These are phyloP conservation scores for Stegophylla sp. DNA, from an alignment of 2,888 invertebrate genomes.

Conservation along the genomic window DNA sequence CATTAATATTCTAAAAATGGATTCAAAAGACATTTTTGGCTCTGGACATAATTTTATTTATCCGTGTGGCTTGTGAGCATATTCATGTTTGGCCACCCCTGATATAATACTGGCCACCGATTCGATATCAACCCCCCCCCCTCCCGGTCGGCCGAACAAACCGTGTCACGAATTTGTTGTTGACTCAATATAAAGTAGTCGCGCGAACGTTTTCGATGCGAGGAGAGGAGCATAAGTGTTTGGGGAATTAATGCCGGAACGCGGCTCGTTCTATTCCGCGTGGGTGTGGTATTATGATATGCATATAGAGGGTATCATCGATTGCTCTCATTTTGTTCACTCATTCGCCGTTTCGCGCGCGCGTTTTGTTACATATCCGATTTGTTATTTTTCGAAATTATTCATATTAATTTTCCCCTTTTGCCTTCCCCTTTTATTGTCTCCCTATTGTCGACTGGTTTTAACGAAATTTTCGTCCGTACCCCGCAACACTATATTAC, in stretches of 20 bases:
- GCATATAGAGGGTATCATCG: constrained; percentile 9
- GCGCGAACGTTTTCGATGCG: constrained; percentile 28
- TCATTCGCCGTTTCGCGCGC: neutral
- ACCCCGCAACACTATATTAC: too few species aligned
- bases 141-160: neutral
- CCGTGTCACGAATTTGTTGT: constrained; percentile 55
- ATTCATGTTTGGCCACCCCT: too few species aligned
- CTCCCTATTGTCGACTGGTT: too few species aligned
- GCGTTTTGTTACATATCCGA: constrained; percentile 6
- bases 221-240: constrained; percentile 39
- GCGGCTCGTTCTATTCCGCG: neutral
- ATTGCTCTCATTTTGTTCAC: constrained; percentile 20
- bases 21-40: too few species aligned
- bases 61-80: too few species aligned
- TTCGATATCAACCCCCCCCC: neutral
- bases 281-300: neutral
- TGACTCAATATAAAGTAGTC: constrained; percentile 52
- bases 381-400: neutral
- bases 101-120: too few species aligned
- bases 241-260: constrained; percentile 44
- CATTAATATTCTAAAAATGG: too few species aligned
- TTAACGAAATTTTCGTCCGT: too few species aligned
- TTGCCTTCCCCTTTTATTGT: too few species aligned
- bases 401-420: too few species aligned
- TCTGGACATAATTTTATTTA: too few species aligned